Percentiles rank a stretch among this genome's conserved stretches.
These are phyloP conservation scores for Pandemis cinnamomeana DNA, from an alignment of 2,888 invertebrate species.

Conservation along the genomic window DNA sequence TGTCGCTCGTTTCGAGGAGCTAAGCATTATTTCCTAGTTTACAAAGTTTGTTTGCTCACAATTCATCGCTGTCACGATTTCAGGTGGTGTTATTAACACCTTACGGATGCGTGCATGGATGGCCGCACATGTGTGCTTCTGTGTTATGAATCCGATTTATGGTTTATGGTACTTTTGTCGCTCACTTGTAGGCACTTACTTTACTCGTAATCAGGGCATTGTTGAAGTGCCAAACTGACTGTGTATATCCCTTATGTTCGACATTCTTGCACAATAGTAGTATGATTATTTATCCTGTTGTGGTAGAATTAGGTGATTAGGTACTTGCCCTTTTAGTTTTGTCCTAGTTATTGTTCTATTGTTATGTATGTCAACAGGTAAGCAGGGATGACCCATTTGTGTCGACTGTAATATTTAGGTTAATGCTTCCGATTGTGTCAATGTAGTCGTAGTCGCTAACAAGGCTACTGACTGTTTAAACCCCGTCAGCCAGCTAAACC, in stretches of 20 bases:
- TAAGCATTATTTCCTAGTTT: conserved; percentile 4
- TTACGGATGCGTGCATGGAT: not conserved
- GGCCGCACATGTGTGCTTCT: not conserved
- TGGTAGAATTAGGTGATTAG: too few relatives aligned
- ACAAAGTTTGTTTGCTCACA: conserved; percentile 13
- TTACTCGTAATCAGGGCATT: not conserved
- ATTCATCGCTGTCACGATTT: conserved; percentile 20
- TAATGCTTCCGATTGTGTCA: not conserved
- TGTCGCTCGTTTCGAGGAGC: not conserved
- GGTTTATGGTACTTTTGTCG: conserved; percentile 3
- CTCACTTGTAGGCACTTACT: not conserved
- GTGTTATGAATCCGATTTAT: not conserved
- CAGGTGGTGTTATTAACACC: conserved; percentile 27
- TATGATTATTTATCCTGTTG: not conserved
- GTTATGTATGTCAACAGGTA: too few relatives aligned
- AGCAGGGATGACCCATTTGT: too few relatives aligned
- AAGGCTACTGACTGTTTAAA: not conserved
- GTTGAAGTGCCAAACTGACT: not conserved
- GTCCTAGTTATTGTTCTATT: not conserved
- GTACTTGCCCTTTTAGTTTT: not conserved
- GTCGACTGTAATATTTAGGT: too few relatives aligned
- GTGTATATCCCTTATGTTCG: not conserved
- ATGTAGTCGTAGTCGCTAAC: not conserved
- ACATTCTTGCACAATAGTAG: not conserved
- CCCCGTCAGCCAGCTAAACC: not conserved